These are phyloP conservation scores for Fopius arisanus DNA, from an alignment of 1,140 invertebrate genomes.

Conservation along the genomic window DNA sequence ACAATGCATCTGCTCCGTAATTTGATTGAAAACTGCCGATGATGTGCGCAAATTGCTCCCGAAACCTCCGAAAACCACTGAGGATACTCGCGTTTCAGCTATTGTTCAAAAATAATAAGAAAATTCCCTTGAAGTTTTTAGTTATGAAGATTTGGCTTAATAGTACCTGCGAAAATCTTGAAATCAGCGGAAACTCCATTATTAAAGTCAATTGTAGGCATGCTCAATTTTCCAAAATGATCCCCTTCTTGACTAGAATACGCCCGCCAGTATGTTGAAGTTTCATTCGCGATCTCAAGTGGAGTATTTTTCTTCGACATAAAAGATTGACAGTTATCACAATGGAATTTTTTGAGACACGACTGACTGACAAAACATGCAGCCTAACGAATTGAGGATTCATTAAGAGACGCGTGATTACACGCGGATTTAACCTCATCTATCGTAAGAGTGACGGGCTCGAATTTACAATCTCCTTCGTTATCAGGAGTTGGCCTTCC, in stretches of 20 bases:
- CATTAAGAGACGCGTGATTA: background rate
- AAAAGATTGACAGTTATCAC: background rate
- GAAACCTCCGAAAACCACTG: background rate
- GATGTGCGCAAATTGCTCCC: background rate
- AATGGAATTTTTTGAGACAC: slow-evolving; percentile 21
- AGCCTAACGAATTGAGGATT: slow-evolving; percentile 21
- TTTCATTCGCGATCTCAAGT: too few relatives aligned
- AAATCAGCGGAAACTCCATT: background rate
- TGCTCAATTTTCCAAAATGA: slow-evolving; percentile 19
- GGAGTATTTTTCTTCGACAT: too few relatives aligned
- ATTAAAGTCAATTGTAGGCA: background rate
- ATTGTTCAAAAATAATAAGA: background rate
- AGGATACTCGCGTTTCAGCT: background rate
- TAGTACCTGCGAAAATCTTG: background rate
- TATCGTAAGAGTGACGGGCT: background rate
- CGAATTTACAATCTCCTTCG: background rate
- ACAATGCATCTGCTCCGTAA: slow-evolving; percentile 9
- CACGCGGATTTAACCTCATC: background rate
- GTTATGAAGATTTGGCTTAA: background rate
- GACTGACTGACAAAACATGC: slow-evolving; percentile 18
- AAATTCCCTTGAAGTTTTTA: background rate
- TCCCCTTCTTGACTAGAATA: background rate
- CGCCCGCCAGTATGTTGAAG: slow-evolving; percentile 24
- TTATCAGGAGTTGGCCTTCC: background rate
- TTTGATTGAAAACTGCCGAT: background rate